phyloP scores from a whole-genome alignment of 2,888 invertebrate genomes.

The Aphodius sticticus region DNA sequence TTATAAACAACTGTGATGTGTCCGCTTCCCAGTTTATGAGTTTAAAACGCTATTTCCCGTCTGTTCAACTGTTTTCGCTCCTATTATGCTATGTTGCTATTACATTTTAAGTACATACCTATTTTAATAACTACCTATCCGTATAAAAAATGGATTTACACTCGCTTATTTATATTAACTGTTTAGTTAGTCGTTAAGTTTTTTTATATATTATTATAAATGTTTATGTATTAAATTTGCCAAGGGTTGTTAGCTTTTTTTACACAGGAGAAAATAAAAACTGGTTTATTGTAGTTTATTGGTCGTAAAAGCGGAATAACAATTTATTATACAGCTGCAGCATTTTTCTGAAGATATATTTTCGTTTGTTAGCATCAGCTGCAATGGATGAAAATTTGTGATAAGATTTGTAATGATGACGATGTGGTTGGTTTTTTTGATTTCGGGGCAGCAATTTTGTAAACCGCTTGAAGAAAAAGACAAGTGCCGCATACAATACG shows the following conservation, averaged over 20 bases:
- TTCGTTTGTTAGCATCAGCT: no score
- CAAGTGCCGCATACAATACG: background rate
- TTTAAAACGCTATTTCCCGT: background rate
- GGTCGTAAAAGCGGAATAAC: no score
- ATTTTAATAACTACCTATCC: background rate
- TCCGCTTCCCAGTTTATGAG: background rate
- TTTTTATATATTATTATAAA: background rate
- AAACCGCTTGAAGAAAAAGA: background rate
- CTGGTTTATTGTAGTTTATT: no score
- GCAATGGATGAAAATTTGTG: background rate
- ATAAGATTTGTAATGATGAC: background rate
- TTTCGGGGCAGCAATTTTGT: background rate
- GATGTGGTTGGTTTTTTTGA: background rate
- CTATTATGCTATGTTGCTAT: background rate
- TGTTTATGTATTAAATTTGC: background rate
- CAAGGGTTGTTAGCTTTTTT: background rate
- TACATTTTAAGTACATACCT: background rate
- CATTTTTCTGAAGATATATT: no score
- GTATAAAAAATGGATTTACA: background rate
- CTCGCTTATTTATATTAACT: conserved; percentile 4
- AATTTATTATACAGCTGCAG: no score
- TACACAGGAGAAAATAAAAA: background rate
- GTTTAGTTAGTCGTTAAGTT: background rate
- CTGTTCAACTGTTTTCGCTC: background rate
- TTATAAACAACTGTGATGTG: background rate